Evolutionary conservation across 2,113 vertebrate genomes (phyloP).

Genomic region (Gavia stellata): DNA sequence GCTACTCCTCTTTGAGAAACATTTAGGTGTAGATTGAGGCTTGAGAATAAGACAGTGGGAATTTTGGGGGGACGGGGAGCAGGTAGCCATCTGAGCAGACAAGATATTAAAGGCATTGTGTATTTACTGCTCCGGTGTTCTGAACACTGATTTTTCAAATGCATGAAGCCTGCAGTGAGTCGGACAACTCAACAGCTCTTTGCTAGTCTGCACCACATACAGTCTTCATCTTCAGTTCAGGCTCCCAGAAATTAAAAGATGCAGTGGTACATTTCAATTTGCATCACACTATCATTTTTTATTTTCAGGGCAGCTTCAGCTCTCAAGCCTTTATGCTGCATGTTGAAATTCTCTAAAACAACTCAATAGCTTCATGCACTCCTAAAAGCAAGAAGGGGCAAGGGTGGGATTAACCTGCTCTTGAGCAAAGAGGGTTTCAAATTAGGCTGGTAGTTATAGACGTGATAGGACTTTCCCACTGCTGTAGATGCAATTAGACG

Average conservation of each 20-base stretch:
- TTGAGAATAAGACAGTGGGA: neutral
- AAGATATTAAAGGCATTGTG: neutral
- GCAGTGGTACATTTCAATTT: neutral
- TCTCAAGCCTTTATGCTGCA: neutral
- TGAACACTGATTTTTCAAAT: neutral
- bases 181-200: neutral
- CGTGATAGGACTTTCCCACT: neutral
- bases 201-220: neutral
- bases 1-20: neutral
- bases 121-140: neutral
- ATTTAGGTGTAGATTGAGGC: neutral
- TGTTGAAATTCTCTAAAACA: neutral
- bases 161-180: neutral
- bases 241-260: neutral
- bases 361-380: accelerated
- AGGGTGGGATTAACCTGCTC: neutral
- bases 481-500: neutral
- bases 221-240: neutral
- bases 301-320: neutral
- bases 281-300: neutral
- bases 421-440: neutral
- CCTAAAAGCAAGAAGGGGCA: neutral
- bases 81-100: neutral
- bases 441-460: neutral
- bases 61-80: neutral